Conservation (phyloP, 2,797 vertebrate species). For the Gorsachius magnificus region DNA sequence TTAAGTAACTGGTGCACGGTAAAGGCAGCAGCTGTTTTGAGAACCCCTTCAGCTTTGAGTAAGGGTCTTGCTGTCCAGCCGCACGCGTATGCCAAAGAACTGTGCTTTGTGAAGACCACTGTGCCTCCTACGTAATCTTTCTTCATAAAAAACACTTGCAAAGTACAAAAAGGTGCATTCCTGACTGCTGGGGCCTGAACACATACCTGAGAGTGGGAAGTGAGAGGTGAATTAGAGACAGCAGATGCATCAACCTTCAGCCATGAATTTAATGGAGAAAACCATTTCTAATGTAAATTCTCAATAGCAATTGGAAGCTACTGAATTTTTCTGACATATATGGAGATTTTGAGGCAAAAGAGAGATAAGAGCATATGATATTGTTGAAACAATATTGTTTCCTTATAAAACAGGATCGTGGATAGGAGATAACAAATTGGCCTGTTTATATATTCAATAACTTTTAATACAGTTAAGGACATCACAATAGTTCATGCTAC, state of each 20-base stretch:
- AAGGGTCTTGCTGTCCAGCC: not conserved
- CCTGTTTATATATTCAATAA: not conserved
- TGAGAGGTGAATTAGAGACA: not conserved
- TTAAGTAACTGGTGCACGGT: not conserved
- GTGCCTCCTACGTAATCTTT: not conserved
- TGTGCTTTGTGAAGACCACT: not conserved
- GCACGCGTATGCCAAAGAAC: not conserved
- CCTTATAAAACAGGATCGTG: not conserved
- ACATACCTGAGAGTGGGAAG: not conserved
- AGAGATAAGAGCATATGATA: not conserved
- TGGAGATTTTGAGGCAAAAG: not conserved
- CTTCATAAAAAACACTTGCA: not conserved
- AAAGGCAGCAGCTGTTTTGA: not conserved
- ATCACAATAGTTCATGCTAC: not conserved
- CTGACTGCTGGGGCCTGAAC: not conserved
- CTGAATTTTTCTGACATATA: not conserved
- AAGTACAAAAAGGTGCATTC: not conserved
- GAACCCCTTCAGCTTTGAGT: not conserved
- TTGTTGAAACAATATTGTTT: not conserved
- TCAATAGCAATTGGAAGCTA: not conserved
- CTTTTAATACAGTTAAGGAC: not conserved
- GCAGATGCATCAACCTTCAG: not conserved
- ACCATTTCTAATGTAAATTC: not conserved
- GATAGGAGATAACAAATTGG: not conserved
- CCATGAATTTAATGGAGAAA: not conserved